phyloP scores from a whole-genome alignment of 64 coral and sea anemone species.

The Pocillopora damicornis region DNA sequence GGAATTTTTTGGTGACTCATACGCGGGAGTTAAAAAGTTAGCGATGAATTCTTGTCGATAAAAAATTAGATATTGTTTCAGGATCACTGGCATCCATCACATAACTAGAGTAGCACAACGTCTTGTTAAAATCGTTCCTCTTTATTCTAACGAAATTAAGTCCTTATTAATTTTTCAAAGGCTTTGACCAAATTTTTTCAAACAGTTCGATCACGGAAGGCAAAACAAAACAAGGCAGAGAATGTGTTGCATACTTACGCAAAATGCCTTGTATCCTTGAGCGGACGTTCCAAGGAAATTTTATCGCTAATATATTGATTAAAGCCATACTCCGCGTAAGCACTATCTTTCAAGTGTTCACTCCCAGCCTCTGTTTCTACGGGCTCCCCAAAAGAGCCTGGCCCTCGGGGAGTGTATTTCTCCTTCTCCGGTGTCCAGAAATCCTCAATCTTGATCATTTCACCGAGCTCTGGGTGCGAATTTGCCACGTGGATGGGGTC shows the following conservation, averaged over 20 bases:
- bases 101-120: too few species aligned
- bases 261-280: conserved; percentile 83
- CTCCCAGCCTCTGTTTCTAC: conserved; percentile 74
- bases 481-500: conserved; percentile 45
- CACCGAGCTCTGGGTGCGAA: conserved; percentile 48
- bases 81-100: too few species aligned
- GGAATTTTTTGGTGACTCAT: too few species aligned
- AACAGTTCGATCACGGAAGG: neutral
- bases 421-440: conserved; percentile 87
- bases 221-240: neutral
- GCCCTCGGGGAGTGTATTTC: conserved; percentile 36
- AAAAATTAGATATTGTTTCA: too few species aligned
- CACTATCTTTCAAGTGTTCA: conserved; percentile 49
- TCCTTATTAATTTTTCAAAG: conserved; percentile 33
- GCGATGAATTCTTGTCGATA: too few species aligned
- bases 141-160: neutral
- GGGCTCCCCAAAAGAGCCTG: conserved; percentile 75
- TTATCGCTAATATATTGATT: conserved; percentile 95
- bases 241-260: conserved; percentile 55
- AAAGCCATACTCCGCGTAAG: conserved; percentile 89
- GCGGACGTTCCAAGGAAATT: conserved; percentile 77
- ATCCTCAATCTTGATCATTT: conserved; percentile 67
- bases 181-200: conserved; percentile 1
- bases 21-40: too few species aligned
- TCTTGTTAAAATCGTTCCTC: neutral